phyloP scores from a whole-genome alignment of 2,888 invertebrate genomes.

The Oscheius sp. region DNA sequence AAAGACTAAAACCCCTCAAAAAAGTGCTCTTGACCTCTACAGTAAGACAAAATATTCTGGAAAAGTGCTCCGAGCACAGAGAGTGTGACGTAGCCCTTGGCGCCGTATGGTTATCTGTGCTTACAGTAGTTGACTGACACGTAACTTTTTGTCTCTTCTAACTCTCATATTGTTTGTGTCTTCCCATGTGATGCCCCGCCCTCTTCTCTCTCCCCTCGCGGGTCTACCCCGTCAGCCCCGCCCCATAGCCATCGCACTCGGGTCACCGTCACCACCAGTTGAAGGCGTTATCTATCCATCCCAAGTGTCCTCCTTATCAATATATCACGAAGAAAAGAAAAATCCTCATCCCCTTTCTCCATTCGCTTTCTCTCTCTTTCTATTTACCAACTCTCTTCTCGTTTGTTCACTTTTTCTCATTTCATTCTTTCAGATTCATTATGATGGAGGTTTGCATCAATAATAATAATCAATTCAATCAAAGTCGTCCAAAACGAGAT shows the following conservation, averaged over 20 bases:
- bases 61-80: slow-evolving; percentile 4
- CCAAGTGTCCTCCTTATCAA: not conserved
- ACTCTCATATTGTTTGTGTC: slow-evolving; percentile 6
- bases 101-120: slow-evolving; percentile 12
- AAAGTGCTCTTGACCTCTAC: too few relatives aligned
- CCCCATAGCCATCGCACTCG: slow-evolving; percentile 23
- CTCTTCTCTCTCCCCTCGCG: not conserved
- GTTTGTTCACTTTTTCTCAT: not conserved
- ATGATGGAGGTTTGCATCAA: slow-evolving; percentile 46
- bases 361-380: not conserved
- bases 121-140: slow-evolving; percentile 3
- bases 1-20: too few relatives aligned
- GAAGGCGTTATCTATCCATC: not conserved
- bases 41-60: too few relatives aligned
- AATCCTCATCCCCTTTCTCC: not conserved
- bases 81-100: slow-evolving; percentile 9
- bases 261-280: too few relatives aligned
- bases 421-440: slow-evolving; percentile 11
- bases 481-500: slow-evolving; percentile 51
- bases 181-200: slow-evolving; percentile 18
- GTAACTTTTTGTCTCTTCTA: slow-evolving; percentile 1
- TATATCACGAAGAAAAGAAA: too few relatives aligned
- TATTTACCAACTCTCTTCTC: not conserved
- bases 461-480: slow-evolving; percentile 26
- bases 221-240: slow-evolving; percentile 21